Evolutionary conservation across 2,797 vertebrate species (phyloP).

Genomic region (Discoglossus pictus): DNA sequence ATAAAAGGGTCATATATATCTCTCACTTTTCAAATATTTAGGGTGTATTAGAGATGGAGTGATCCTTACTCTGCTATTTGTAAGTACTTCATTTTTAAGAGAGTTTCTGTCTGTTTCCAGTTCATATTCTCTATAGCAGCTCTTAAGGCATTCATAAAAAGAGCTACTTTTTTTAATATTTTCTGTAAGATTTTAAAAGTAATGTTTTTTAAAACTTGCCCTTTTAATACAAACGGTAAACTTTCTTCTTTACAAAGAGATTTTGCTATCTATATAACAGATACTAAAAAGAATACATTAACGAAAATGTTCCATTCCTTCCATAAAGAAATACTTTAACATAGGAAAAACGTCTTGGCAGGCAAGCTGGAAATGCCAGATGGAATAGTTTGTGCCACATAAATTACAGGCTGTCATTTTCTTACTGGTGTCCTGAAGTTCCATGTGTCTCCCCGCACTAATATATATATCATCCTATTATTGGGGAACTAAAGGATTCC

Average conservation of each 20-base stretch:
- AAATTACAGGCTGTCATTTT: constrained; percentile 65
- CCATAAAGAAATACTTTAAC: constrained; percentile 72
- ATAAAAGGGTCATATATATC: no score
- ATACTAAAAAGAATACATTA: constrained; percentile 63
- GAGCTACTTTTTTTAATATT: no score
- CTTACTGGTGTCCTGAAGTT: constrained; percentile 77
- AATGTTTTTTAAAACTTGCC: constrained; percentile 31
- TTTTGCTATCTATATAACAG: constrained; percentile 71
- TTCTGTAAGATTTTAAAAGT: no score
- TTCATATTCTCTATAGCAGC: no score
- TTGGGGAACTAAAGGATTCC: constrained; percentile 76
- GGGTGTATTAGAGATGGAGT: no score
- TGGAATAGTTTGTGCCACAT: constrained; percentile 71
- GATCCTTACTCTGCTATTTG: no score
- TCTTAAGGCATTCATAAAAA: no score
- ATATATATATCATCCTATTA: constrained; percentile 69
- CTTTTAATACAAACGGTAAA: constrained; percentile 13
- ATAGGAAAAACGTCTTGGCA: constrained; percentile 72
- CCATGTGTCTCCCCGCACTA: constrained; percentile 75
- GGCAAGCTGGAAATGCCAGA: constrained; percentile 71
- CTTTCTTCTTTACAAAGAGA: constrained; percentile 12
- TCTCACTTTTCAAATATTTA: no score
- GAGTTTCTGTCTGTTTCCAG: no score
- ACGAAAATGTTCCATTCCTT: constrained; percentile 68
- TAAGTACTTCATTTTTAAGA: no score